Percentiles rank a stretch among this genome's conserved stretches.
Evolutionary conservation across 2,113 vertebrate genomes (phyloP).

Genomic region (Hydropotes inermis): DNA sequence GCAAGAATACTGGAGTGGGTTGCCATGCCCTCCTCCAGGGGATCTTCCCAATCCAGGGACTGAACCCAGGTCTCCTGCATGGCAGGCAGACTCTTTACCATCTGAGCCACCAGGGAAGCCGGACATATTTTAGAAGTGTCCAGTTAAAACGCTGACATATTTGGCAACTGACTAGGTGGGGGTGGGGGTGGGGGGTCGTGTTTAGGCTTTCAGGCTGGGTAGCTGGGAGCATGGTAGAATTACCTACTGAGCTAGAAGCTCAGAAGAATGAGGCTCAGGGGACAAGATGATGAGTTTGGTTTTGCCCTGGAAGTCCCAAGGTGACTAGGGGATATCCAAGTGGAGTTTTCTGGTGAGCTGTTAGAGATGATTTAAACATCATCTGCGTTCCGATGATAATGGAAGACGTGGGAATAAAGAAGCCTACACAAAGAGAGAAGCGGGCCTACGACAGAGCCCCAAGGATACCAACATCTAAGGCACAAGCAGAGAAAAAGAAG

Average conservation of each 20-base stretch:
- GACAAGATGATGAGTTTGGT: background rate
- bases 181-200: background rate
- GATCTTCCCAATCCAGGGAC: background rate
- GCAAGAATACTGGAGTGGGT: background rate
- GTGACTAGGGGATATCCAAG: too few species aligned
- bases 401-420: background rate
- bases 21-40: background rate
- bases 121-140: background rate
- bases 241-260: background rate
- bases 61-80: background rate
- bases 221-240: background rate
- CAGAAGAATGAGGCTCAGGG: background rate
- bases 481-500: background rate
- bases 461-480: background rate
- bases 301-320: background rate
- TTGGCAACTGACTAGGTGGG: background rate
- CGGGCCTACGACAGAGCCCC: background rate
- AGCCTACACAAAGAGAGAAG: background rate
- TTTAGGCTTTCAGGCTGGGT: background rate
- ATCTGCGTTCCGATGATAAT: background rate
- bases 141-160: background rate
- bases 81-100: background rate
- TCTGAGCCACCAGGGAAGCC: background rate
- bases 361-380: background rate
- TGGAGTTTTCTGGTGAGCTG: background rate